These are phyloP conservation scores for Drosophila lacteicornis DNA, from an alignment of 1,140 invertebrate genomes.

Conservation along the genomic window DNA sequence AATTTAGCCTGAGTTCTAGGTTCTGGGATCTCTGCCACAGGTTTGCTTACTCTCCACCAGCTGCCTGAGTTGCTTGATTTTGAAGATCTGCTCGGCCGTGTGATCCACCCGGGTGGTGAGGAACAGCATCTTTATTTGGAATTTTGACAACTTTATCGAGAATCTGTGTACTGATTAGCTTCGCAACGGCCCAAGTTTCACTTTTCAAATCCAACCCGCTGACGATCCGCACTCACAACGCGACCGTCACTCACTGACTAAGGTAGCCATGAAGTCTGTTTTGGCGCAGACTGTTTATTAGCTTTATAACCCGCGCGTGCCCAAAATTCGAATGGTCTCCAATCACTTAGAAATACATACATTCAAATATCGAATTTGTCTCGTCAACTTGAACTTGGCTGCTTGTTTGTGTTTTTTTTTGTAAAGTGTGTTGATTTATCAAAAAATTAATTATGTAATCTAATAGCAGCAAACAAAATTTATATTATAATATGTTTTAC, in stretches of 20 bases:
- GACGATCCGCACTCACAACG: constrained; percentile 53
- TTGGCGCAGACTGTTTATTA: constrained; percentile 56
- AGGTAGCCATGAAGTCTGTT: constrained; percentile 48
- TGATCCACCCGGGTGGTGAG: constrained; percentile 41
- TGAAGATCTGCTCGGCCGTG: constrained; percentile 55
- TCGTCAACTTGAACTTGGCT: constrained; percentile 40
- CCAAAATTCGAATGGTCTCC: constrained; percentile 52
- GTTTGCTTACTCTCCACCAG: constrained; percentile 68
- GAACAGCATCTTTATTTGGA: constrained; percentile 53
- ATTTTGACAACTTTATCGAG: constrained; percentile 18
- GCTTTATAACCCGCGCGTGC: constrained; percentile 54
- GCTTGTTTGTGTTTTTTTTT: no score
- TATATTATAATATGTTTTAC: not conserved
- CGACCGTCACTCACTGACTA: constrained; percentile 56
- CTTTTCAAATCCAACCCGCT: constrained; percentile 32
- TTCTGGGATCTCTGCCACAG: not conserved
- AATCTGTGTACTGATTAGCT: constrained; percentile 9
- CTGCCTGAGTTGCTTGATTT: constrained; percentile 68
- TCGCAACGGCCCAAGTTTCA: constrained; percentile 5
- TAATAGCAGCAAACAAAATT: not conserved
- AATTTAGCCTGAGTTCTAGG: not conserved
- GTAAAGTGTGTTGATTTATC: not conserved
- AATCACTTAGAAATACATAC: constrained; percentile 9
- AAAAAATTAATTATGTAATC: not conserved
- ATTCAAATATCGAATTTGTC: not conserved